Evolutionary conservation across 2,113 vertebrate genomes (phyloP).

Genomic region (Protobothrops flavoviridis): DNA sequence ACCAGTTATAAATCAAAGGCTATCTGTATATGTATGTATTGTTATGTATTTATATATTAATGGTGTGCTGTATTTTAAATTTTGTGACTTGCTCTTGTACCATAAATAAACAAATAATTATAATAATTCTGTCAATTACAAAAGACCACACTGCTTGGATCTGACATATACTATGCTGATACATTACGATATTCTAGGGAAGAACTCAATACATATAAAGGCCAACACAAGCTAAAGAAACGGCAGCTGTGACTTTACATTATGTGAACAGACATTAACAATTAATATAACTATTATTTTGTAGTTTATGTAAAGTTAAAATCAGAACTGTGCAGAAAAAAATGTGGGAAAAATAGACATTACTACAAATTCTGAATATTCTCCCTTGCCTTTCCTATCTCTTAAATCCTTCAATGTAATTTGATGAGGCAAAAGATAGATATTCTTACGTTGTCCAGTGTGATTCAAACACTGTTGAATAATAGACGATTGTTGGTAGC

Average conservation of each 20-base stretch:
- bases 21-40: no score
- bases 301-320: neutral
- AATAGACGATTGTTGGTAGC: conserved; percentile 89
- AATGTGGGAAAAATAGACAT: neutral
- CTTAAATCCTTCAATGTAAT: neutral
- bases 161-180: neutral
- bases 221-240: neutral
- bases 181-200: neutral
- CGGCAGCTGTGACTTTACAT: neutral
- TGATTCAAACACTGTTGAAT: conserved; percentile 88
- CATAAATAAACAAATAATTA: neutral
- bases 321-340: neutral
- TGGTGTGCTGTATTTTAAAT: neutral
- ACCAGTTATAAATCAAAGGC: no score
- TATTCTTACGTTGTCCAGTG: conserved; percentile 91
- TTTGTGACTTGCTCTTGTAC: neutral
- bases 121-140: neutral
- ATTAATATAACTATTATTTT: neutral
- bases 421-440: conserved; percentile 22
- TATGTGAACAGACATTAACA: neutral
- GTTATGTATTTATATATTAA: no score
- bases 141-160: neutral
- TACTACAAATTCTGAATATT: neutral
- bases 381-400: neutral
- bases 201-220: neutral